These are phyloP conservation scores for Platycheirus albimanus DNA, from an alignment of 2,888 invertebrate species.

Conservation along the genomic window DNA sequence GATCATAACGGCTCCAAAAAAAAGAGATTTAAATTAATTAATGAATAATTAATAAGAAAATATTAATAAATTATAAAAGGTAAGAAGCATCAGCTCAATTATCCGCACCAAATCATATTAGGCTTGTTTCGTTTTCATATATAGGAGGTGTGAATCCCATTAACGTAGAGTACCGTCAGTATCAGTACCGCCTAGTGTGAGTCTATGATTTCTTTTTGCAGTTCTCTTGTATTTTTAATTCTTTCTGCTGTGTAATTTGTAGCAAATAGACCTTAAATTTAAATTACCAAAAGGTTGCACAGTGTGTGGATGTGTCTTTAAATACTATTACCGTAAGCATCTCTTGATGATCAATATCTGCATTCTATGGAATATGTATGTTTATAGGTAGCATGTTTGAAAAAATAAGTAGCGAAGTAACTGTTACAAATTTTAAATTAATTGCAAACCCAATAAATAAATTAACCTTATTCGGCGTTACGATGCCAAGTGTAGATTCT, in stretches of 20 bases:
- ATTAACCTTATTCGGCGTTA: slow-evolving; percentile 64
- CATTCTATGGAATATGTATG: not conserved
- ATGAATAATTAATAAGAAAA: too few relatives aligned
- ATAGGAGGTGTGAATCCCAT: too few relatives aligned
- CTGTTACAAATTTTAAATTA: slow-evolving; percentile 24
- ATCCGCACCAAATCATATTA: too few relatives aligned
- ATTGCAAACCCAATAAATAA: slow-evolving; percentile 57
- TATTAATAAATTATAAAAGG: too few relatives aligned
- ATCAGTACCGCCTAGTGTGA: too few relatives aligned
- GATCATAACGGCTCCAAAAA: too few relatives aligned
- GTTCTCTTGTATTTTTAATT: slow-evolving; percentile 34
- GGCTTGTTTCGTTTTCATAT: too few relatives aligned
- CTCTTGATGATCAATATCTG: not conserved
- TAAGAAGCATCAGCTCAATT: too few relatives aligned
- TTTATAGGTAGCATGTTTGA: not conserved
- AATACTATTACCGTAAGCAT: slow-evolving; percentile 2
- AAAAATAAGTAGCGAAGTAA: not conserved
- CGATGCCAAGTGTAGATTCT: slow-evolving; percentile 58
- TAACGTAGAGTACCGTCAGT: too few relatives aligned
- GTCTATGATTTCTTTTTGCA: too few relatives aligned
- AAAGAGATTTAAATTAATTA: too few relatives aligned
- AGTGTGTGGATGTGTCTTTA: not conserved
- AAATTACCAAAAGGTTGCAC: slow-evolving; percentile 17
- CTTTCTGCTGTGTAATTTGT: slow-evolving; percentile 25
- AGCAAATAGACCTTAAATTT: slow-evolving; percentile 58